Percentiles rank a stretch among this genome's conserved stretches.
phyloP scores from a whole-genome alignment of 2,888 invertebrate species.

The Anorthoa munda region DNA sequence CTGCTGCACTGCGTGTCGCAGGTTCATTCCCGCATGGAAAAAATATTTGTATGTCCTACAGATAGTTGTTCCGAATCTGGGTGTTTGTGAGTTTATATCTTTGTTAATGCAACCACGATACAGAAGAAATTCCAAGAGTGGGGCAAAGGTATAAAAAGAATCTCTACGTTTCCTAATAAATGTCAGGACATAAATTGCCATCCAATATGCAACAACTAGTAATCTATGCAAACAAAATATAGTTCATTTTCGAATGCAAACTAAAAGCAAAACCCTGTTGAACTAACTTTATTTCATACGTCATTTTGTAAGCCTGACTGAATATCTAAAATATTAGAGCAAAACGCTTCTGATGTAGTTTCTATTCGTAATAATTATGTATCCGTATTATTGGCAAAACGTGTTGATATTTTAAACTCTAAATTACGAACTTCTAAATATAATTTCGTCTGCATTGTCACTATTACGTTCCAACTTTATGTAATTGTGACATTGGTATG shows the following conservation, averaged over 20 bases:
- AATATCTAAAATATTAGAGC: slow-evolving; percentile 19
- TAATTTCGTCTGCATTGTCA: neutral
- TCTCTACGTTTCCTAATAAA: neutral
- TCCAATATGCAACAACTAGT: slow-evolving; percentile 1
- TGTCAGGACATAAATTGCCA: neutral
- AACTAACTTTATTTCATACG: neutral
- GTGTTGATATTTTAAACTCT: slow-evolving; percentile 2
- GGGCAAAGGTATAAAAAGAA: neutral
- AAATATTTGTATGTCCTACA: too few relatives aligned
- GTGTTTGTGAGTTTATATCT: too few relatives aligned
- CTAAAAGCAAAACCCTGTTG: slow-evolving; percentile 37
- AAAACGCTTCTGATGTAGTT: slow-evolving; percentile 24
- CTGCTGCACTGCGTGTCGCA: too few relatives aligned
- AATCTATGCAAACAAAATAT: neutral
- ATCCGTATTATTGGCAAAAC: neutral
- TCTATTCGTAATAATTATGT: slow-evolving; percentile 11
- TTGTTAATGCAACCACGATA: too few relatives aligned
- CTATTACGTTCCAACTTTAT: neutral
- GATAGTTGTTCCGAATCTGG: too few relatives aligned
- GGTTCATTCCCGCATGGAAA: too few relatives aligned
- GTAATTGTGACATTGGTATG: neutral
- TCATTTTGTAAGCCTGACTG: slow-evolving; percentile 7
- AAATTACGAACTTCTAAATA: slow-evolving; percentile 9
- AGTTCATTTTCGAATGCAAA: neutral
- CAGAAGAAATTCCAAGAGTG: too few relatives aligned